Conservation (phyloP, 2,113 vertebrate genomes). For the Lagopus muta region DNA sequence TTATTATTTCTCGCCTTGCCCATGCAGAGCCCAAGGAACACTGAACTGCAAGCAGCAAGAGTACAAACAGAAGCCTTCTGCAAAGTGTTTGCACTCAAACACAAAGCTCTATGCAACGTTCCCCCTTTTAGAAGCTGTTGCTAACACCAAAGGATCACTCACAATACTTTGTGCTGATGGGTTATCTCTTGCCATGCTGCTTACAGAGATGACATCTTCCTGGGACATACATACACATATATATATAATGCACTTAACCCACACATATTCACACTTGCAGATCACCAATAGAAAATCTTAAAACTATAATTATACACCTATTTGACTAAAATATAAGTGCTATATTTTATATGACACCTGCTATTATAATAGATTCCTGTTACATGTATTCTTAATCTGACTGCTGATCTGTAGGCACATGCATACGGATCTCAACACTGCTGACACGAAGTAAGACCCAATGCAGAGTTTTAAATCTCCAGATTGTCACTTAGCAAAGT, state of each 20-base stretch:
- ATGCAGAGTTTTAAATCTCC: not conserved
- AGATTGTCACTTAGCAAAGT: too few species aligned
- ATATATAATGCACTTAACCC: too few species aligned
- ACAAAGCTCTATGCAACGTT: not conserved
- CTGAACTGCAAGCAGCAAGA: not conserved
- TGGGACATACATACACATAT: not conserved
- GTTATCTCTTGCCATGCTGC: not conserved
- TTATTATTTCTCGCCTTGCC: slow-evolving; percentile 32
- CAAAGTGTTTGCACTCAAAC: not conserved
- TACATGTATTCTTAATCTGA: not conserved
- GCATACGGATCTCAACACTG: not conserved
- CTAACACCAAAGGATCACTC: not conserved
- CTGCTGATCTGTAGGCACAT: not conserved
- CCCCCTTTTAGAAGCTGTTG: not conserved
- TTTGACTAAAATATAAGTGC: not conserved
- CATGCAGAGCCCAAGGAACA: not conserved
- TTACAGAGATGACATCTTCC: not conserved
- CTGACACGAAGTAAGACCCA: not conserved
- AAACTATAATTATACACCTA: not conserved
- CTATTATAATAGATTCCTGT: not conserved
- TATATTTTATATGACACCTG: not conserved
- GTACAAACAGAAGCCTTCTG: not conserved
- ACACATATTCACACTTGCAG: not conserved
- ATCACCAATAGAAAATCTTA: not conserved
- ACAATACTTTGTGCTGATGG: not conserved